Evolutionary conservation across 2,888 invertebrate species (phyloP), one percentile per base, ranked within the genome.

Genomic region (Limnephilus marmoratus): DNA sequence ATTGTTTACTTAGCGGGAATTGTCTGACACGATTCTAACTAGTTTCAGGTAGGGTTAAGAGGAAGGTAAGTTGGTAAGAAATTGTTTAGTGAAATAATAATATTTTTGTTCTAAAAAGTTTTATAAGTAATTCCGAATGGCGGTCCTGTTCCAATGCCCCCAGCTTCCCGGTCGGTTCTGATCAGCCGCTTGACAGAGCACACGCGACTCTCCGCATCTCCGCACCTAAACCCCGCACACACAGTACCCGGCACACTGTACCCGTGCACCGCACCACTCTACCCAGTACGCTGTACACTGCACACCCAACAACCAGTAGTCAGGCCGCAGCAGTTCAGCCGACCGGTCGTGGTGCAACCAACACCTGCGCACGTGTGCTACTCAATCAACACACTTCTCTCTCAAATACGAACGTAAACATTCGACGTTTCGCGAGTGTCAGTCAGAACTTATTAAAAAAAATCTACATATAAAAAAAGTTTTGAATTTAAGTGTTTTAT

Each of bases 151-250:
- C 13, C 37, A 41, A n/a, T 24, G 87, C 37, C 24, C 68, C 89
- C 91, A 91, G 92, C 92, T 37, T 31, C 86, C 41, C 92, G 81
- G 88, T 82, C 85, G 90, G 81, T 34, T 90, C 92, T 45, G 92
- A 45, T 90, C 92, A 92, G 92, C 53, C 90, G 92, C 92, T 91
- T 93, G 93, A 92, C 92, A 92, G 93, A 90, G 81, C 81, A 88
- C 93, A 93, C 93, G 92, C 91, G 93, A 92, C 92, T 87, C 41
- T 82, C 68, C 53, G 49, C 68, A 68, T 24, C 68, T 68, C 68
- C 68, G 68, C 68, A 68, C 68, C 68, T 68, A 68, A 24, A 24
- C 24, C 7, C 9, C 68, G 24, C 68, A 68, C 68, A 68, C 68
- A 24, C 68, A 68, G 68, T 53, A 68, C 68, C 5, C 24, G 24